A percentile compares a stretch with the other conserved stretches of the same genome.
Conservation (phyloP, 2,113 vertebrate species). For the Anarhynchus alexandrinus region DNA sequence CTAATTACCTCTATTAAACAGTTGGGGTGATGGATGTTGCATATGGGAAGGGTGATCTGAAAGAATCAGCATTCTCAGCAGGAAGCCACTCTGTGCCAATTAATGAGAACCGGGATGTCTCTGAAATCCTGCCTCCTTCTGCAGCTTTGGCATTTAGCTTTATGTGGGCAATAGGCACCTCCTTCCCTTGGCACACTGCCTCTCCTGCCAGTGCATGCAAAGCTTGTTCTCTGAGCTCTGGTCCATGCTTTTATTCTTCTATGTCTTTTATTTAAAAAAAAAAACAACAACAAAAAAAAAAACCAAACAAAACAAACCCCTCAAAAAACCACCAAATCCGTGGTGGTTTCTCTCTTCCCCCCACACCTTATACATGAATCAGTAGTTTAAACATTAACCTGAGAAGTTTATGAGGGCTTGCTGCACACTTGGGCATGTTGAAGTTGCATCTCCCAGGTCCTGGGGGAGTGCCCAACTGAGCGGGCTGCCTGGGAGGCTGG, state of each 20-base stretch:
- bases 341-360: neutral
- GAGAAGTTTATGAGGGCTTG: neutral
- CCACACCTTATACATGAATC: neutral
- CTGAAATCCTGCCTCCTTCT: neutral
- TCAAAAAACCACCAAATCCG: neutral
- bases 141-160: constrained; percentile 14
- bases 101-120: neutral
- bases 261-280: neutral
- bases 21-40: neutral
- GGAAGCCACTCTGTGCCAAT: neutral
- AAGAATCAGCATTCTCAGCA: neutral
- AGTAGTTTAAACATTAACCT: neutral
- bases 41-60: neutral
- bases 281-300: neutral
- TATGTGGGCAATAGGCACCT: neutral
- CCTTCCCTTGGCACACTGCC: neutral
- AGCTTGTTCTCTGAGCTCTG: neutral
- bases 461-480: neutral
- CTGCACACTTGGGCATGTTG: neutral
- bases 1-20: neutral
- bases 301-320: neutral
- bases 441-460: neutral
- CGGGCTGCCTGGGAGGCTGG: neutral
- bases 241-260: neutral
- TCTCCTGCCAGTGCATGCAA: neutral